Conservation (phyloP, 2,113 vertebrate genomes). For the Spea bombifrons region DNA sequence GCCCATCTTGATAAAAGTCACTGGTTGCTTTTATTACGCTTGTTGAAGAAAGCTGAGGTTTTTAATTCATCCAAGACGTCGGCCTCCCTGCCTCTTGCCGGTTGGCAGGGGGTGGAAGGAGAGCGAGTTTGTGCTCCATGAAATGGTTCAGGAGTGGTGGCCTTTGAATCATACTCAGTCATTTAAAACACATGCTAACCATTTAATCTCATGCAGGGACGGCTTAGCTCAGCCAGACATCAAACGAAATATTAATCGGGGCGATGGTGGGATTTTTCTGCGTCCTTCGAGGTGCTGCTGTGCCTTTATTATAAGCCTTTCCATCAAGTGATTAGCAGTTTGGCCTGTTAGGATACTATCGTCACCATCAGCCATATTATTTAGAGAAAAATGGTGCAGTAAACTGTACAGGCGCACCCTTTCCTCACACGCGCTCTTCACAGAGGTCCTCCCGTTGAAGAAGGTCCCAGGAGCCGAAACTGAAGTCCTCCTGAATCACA, state of each 20-base stretch:
- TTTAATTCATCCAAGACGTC: slow-evolving; percentile 31
- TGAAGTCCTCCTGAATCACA: no score
- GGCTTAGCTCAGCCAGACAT: neutral
- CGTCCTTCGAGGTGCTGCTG: no score
- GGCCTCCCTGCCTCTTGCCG: neutral
- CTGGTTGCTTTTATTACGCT: slow-evolving; percentile 17
- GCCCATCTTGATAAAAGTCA: slow-evolving; percentile 36
- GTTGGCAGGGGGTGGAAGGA: neutral
- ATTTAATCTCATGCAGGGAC: slow-evolving; percentile 12
- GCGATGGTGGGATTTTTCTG: neutral
- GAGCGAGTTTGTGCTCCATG: neutral
- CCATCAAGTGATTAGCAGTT: no score
- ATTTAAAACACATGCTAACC: slow-evolving; percentile 22
- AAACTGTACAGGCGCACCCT: no score
- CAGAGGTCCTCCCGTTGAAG: no score
- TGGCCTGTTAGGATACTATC: no score
- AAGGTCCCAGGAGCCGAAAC: no score
- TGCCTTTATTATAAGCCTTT: no score
- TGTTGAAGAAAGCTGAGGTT: neutral
- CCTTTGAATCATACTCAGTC: neutral
- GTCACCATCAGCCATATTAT: no score
- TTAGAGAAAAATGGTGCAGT: no score
- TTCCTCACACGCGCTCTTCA: no score
- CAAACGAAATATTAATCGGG: neutral
- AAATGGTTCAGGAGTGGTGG: neutral